Evolutionary conservation across 2,888 invertebrate species (phyloP).

Genomic region (Netelia melanura): DNA sequence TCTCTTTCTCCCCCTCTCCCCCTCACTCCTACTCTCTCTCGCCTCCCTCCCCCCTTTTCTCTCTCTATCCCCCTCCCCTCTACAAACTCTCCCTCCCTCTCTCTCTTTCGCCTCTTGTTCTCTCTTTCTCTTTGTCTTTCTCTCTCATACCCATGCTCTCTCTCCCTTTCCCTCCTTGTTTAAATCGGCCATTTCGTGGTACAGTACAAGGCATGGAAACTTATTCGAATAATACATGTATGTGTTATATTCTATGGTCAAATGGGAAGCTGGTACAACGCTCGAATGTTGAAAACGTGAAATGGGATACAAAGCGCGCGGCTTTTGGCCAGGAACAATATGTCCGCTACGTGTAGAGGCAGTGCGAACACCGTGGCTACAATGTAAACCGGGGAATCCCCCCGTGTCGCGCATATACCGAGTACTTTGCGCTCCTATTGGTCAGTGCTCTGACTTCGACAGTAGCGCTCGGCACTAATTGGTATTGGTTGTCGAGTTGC

Average conservation of each 20-base stretch:
- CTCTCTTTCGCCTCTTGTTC: background rate
- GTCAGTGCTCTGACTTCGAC: background rate
- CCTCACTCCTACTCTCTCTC: slow-evolving; percentile 29
- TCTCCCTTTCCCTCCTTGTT: background rate
- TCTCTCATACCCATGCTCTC: background rate
- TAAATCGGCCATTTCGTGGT: slow-evolving; percentile 35
- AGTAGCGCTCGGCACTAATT: background rate
- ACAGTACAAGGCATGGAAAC: slow-evolving; percentile 32
- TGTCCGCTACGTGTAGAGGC: no score
- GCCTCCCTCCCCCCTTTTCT: background rate
- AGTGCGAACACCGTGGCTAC: background rate
- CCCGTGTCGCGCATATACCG: background rate
- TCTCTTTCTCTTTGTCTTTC: no score
- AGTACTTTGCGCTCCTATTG: background rate
- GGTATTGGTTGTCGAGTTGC: background rate
- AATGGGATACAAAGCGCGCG: background rate
- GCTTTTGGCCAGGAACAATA: background rate
- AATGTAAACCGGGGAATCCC: background rate
- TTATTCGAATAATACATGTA: slow-evolving; percentile 56
- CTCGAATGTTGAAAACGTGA: slow-evolving; percentile 20
- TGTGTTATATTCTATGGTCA: slow-evolving; percentile 35
- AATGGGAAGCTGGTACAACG: slow-evolving; percentile 32
- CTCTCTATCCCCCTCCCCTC: background rate
- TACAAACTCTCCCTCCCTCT: background rate
- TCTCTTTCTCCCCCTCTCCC: slow-evolving; percentile 3